Conservation (phyloP, 1,140 invertebrate species). For the Ladona fulva region DNA sequence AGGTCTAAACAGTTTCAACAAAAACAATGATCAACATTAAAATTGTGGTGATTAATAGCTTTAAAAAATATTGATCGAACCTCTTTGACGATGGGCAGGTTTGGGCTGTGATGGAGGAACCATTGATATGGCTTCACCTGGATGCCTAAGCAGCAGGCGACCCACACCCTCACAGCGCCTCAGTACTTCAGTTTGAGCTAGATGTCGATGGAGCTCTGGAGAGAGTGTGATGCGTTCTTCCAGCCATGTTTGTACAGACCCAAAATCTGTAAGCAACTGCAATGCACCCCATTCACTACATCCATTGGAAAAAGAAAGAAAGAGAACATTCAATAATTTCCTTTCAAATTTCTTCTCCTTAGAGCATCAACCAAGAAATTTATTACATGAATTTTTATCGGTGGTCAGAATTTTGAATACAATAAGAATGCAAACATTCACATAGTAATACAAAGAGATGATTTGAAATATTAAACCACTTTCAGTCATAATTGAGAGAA, state of each 20-base stretch:
- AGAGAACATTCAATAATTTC: no score
- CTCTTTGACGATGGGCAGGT: neutral
- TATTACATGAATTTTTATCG: no score
- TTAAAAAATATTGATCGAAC: neutral
- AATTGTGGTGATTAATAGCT: no score
- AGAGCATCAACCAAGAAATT: no score
- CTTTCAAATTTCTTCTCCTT: no score
- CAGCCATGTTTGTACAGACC: conserved; percentile 62
- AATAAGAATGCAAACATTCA: no score
- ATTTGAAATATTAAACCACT: no score
- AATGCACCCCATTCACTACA: conserved; percentile 52
- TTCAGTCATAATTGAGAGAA: no score
- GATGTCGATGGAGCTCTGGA: conserved; percentile 48
- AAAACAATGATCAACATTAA: no score
- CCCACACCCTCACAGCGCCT: conserved; percentile 69
- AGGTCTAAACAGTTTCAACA: no score
- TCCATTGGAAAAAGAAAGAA: conserved; percentile 23
- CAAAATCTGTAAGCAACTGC: conserved; percentile 64
- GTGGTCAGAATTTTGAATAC: no score
- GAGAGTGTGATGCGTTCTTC: conserved; percentile 39
- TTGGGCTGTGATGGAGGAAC: conserved; percentile 18
- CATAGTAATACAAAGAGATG: no score
- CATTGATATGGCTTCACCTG: conserved; percentile 63
- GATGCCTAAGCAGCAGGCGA: conserved; percentile 57
- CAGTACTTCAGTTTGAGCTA: conserved; percentile 56